Evolutionary conservation across 2,888 invertebrate species (phyloP), one percentile per base, ranked within the genome.

Genomic region (Sinohyriopsis cumingii): DNA sequence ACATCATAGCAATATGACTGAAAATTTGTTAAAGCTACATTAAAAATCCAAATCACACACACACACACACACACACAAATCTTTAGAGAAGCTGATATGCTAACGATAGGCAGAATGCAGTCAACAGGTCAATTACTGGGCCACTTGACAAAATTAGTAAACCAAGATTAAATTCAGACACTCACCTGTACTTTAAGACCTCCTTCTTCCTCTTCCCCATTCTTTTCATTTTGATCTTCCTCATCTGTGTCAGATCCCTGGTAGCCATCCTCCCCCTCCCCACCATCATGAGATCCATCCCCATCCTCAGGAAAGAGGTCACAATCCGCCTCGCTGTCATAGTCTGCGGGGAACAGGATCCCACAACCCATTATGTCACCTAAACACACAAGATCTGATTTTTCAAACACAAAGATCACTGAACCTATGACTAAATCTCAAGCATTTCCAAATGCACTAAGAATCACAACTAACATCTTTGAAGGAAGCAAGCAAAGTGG

Each of bases 331-430:
- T 87, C 86, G 67, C 84, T 83, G 72, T 86, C 87, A 73, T 89
- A 89, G 74, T 89, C 89, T 20, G 89, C 82, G 2, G 92, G 91
- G 78, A 92, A 92, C 68, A 91, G 87, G 65, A 92, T 91, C 54
- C 92, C 92, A 88, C 92, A 92, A 18, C 92, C 92, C 90, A 92
- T 91, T n/a, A 91, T 88, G 82, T 92, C 92, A 76, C 91, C 90
- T 90, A 76, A 18, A 75, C 67, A 53, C 7, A 55, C 6, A 63
- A 65, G 19, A 20, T 56, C 20, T 45, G 15, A 45, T 15, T 18
- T 45, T 62, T n/a, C 9, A 19, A 59, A 59, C n/a, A 59, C 24
- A 59, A 59, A 22, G 15, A 59, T 19, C 12, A 59, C 12, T 15
- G 45, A 45, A 45, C 45, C 1, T 45, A 45, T 45, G 45, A 45